Evolutionary conservation across 1,140 invertebrate species (phyloP).

Genomic region (Drosophila elegans): DNA sequence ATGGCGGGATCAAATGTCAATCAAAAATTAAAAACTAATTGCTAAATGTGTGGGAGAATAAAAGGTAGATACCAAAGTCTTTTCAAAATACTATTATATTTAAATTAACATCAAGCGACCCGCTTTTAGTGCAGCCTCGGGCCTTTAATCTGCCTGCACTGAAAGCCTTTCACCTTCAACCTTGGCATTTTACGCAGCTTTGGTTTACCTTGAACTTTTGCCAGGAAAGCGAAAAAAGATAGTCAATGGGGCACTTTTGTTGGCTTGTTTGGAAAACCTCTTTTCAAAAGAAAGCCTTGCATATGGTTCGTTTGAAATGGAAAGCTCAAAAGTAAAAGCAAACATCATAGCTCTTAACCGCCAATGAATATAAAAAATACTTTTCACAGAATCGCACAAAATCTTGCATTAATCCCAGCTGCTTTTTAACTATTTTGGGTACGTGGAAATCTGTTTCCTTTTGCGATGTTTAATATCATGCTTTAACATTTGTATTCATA

Average conservation of each 20-base stretch:
- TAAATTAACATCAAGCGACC: background rate
- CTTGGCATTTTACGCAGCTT: conserved; percentile 28
- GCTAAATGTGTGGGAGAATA: background rate
- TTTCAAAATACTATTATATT: too few species aligned
- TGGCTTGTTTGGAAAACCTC: conserved; percentile 34
- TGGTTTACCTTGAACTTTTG: conserved; percentile 41
- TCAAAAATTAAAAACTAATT: background rate
- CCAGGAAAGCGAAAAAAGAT: conserved; percentile 17
- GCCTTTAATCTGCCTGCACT: background rate
- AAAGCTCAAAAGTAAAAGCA: conserved; percentile 52
- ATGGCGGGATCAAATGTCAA: background rate
- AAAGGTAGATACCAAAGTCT: too few species aligned
- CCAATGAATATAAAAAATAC: background rate
- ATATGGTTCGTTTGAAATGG: conserved; percentile 6
- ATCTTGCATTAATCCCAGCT: conserved; percentile 7
- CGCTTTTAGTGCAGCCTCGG: background rate
- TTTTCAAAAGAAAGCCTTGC: conserved; percentile 36
- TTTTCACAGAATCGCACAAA: background rate
- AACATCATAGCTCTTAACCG: conserved; percentile 18
- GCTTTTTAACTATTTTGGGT: background rate
- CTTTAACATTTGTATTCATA: conserved; percentile 12
- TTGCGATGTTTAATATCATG: conserved; percentile 20
- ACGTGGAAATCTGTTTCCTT: background rate
- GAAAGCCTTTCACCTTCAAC: conserved; percentile 1
- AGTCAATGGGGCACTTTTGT: conserved; percentile 14